Conservation (phyloP, 2,888 invertebrate species). For the Chrysolina haemoptera region DNA sequence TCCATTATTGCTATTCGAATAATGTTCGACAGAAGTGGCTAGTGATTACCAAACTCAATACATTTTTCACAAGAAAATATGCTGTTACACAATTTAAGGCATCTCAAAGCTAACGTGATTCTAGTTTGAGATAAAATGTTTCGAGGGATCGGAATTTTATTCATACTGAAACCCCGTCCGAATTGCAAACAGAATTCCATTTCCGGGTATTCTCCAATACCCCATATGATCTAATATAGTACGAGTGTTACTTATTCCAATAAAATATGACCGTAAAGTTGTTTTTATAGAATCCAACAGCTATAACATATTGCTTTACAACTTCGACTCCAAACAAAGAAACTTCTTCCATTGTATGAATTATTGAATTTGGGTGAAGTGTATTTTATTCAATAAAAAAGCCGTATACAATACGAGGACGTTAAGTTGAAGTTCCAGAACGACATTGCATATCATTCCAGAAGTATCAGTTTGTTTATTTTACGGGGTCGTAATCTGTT, state of each 20-base stretch:
- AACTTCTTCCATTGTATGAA: slow-evolving; percentile 41
- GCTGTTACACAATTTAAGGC: no score
- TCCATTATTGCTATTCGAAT: no score
- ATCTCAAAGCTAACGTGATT: neutral
- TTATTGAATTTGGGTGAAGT: slow-evolving; percentile 44
- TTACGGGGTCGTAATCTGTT: slow-evolving; percentile 22
- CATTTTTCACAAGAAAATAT: no score
- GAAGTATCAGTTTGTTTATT: slow-evolving; percentile 17
- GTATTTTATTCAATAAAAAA: slow-evolving; percentile 46
- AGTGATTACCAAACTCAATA: no score
- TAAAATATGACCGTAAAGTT: slow-evolving; percentile 61
- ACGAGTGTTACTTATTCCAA: slow-evolving; percentile 61
- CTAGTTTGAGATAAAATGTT: slow-evolving; percentile 46
- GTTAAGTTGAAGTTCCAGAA: slow-evolving; percentile 40
- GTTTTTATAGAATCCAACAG: slow-evolving; percentile 59
- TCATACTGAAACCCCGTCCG: slow-evolving; percentile 50
- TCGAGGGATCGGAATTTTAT: slow-evolving; percentile 62
- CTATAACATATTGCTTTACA: slow-evolving; percentile 58
- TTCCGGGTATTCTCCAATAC: slow-evolving; percentile 55
- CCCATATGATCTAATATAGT: slow-evolving; percentile 61
- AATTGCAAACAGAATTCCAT: slow-evolving; percentile 65
- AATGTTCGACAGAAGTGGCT: no score
- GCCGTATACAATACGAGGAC: slow-evolving; percentile 37
- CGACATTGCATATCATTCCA: slow-evolving; percentile 19
- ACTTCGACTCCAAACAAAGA: slow-evolving; percentile 45